Percentiles rank a stretch among this genome's conserved stretches.
Conservation (phyloP, 2,888 invertebrate genomes). For the Lordiphosa andalusiaca region DNA sequence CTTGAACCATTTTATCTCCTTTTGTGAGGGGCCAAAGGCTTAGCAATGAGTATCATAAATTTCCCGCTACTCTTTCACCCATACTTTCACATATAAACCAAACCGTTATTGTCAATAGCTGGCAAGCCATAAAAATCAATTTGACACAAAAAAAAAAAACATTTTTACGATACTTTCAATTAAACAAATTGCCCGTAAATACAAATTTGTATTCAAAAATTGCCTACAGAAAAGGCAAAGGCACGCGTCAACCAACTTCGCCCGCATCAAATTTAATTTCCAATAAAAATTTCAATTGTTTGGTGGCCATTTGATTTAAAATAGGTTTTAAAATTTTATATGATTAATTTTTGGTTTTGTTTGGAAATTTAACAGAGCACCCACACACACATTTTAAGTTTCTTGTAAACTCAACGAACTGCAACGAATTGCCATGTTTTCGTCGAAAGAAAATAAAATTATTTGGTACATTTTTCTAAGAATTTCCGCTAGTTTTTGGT, state of each 20-base stretch:
- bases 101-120: conserved; percentile 59
- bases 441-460: conserved; percentile 31
- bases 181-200: conserved; percentile 67
- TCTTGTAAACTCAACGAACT: conserved; percentile 60
- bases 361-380: conserved; percentile 45
- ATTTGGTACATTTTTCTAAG: conserved; percentile 56
- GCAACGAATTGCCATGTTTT: conserved; percentile 57
- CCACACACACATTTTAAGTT: conserved; percentile 46
- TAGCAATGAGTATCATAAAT: conserved; percentile 52
- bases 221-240: conserved; percentile 15
- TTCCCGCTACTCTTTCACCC: conserved; percentile 23
- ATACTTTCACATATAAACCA: conserved; percentile 26
- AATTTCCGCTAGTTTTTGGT: conserved; percentile 55
- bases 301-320: conserved; percentile 62
- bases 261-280: conserved; percentile 54
- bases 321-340: conserved; percentile 55
- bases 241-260: conserved; percentile 30
- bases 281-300: conserved; percentile 56
- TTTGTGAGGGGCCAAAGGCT: conserved; percentile 27
- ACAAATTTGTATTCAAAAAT: conserved; percentile 28
- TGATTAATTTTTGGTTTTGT: conserved; percentile 41
- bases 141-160: conserved; percentile 37
- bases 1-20: conserved; percentile 2
- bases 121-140: conserved; percentile 67
- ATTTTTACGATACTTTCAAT: conserved; percentile 75